phyloP scores from a whole-genome alignment of 2,888 invertebrate species.

The Lobophora halterata region DNA sequence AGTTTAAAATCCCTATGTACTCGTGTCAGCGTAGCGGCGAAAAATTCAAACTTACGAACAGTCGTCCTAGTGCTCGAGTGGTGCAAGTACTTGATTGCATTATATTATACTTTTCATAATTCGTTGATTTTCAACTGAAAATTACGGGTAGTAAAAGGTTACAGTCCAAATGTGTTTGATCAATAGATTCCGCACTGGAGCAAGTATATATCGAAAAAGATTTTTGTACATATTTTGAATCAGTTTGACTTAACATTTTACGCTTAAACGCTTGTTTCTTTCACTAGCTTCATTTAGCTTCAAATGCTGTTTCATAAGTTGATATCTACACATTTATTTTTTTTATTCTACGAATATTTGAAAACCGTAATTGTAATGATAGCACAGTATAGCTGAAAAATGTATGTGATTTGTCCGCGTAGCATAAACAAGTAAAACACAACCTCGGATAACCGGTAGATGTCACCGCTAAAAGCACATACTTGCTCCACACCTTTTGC shows the following conservation, averaged over 20 bases:
- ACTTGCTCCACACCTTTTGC: slow-evolving; percentile 15
- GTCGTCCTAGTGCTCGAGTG: slow-evolving; percentile 1
- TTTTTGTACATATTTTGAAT: too few relatives aligned
- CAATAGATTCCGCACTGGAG: too few relatives aligned
- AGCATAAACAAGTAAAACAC: not conserved
- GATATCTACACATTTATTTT: too few relatives aligned
- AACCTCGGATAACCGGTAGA: not conserved
- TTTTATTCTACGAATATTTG: too few relatives aligned
- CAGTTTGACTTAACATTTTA: too few relatives aligned
- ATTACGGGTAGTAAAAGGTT: too few relatives aligned
- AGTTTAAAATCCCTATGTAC: slow-evolving; percentile 24
- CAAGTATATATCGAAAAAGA: too few relatives aligned
- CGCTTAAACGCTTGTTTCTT: too few relatives aligned
- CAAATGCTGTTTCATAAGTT: too few relatives aligned
- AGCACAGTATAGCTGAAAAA: too few relatives aligned
- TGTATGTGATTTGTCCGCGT: not conserved
- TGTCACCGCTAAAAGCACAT: slow-evolving; percentile 2
- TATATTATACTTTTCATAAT: not conserved
- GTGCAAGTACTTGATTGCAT: slow-evolving; percentile 6
- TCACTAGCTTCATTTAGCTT: too few relatives aligned
- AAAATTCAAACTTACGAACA: slow-evolving; percentile 20
- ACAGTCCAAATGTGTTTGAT: not conserved
- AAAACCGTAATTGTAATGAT: too few relatives aligned
- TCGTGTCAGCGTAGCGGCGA: slow-evolving; percentile 15
- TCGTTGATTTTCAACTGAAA: not conserved